A percentile compares a stretch with the other conserved stretches of the same genome.
These are phyloP conservation scores for Psettodes erumei DNA, from an alignment of 2,113 vertebrate genomes.

Conservation along the genomic window DNA sequence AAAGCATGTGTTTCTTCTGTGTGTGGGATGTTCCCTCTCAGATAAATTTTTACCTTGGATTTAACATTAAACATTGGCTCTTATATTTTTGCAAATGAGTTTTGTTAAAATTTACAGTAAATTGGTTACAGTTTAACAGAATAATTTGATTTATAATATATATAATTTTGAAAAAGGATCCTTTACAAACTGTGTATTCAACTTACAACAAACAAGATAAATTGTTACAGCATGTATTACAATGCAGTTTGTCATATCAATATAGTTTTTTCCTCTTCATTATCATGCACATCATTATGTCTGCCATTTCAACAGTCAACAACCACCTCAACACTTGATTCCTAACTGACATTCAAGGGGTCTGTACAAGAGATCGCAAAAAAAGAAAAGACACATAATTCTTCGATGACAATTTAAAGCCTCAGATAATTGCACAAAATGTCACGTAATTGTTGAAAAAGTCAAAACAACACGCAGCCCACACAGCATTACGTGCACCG, in stretches of 20 bases:
- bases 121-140: background rate
- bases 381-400: conserved; percentile 60
- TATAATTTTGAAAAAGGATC: background rate
- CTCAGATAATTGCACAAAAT: conserved; percentile 76
- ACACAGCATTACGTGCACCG: conserved; percentile 63
- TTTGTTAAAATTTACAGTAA: background rate
- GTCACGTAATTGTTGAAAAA: conserved; percentile 73
- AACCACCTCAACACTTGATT: conserved; percentile 64
- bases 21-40: background rate
- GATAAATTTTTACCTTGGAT: background rate
- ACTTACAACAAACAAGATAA: conserved; percentile 2
- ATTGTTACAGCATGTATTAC: background rate
- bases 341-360: conserved; percentile 64
- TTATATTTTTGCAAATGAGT: conserved; percentile 4
- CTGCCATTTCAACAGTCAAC: conserved; percentile 68
- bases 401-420: conserved; percentile 62
- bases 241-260: conserved; percentile 24
- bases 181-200: background rate
- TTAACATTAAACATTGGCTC: too few relatives aligned
- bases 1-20: background rate
- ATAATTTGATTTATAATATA: background rate
- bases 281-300: conserved; percentile 52
- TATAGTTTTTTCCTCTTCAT: conserved; percentile 29
- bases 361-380: conserved; percentile 52
- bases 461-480: conserved; percentile 75